A percentile compares a stretch with the other conserved stretches of the same genome.
Conservation (phyloP, 2,113 vertebrate genomes). For the Hemiprocne comata region DNA sequence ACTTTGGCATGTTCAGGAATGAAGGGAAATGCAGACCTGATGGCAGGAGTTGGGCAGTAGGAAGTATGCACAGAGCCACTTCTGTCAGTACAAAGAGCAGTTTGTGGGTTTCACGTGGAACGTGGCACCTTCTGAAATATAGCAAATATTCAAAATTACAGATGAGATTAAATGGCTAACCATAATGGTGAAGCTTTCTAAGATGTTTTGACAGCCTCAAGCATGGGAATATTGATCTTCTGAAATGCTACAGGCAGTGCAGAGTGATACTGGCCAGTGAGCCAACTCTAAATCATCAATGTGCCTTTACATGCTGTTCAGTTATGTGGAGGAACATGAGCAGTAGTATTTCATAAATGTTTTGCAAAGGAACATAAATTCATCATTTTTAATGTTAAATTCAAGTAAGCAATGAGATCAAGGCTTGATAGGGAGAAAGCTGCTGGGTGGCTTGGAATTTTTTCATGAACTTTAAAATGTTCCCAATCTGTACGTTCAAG, state of each 20-base stretch:
- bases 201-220: neutral
- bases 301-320: neutral
- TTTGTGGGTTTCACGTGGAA: neutral
- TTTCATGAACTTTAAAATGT: neutral
- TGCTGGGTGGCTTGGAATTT: neutral
- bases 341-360: neutral
- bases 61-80: neutral
- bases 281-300: neutral
- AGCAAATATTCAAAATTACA: neutral
- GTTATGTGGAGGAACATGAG: neutral
- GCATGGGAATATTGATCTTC: neutral
- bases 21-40: neutral
- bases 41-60: neutral
- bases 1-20: neutral
- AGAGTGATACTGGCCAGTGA: neutral
- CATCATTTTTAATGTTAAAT: neutral
- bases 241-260: neutral
- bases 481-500: neutral
- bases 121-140: neutral
- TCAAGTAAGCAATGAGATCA: neutral
- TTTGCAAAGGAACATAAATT: neutral
- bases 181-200: neutral
- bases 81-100: fast-evolving
- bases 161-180: neutral
- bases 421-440: neutral